These are phyloP conservation scores for Takifugu bimaculatus DNA, from an alignment of 2,113 vertebrate species.

Conservation along the genomic window DNA sequence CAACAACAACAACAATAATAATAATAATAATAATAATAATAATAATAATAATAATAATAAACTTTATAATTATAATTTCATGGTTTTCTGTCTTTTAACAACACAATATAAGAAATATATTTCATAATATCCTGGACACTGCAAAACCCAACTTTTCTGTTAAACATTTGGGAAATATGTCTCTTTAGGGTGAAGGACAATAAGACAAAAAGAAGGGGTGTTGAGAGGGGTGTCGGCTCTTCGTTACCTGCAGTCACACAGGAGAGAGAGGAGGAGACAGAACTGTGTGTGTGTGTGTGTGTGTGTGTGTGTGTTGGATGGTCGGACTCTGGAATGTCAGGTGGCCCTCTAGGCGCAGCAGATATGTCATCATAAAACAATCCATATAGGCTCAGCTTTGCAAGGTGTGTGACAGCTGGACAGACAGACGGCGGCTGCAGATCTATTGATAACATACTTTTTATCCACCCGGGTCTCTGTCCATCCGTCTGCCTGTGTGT, in stretches of 20 bases:
- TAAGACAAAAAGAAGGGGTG: slow-evolving; percentile 2
- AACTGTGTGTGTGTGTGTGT: slow-evolving; percentile 34
- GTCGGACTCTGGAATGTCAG: slow-evolving; percentile 77
- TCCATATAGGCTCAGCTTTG: slow-evolving; percentile 57
- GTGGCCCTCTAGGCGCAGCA: slow-evolving; percentile 75
- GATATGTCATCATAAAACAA: slow-evolving; percentile 80
- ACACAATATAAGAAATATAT: no score
- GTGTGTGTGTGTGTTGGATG: slow-evolving; percentile 34
- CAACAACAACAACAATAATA: no score
- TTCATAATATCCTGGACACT: no score
- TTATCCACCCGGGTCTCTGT: slow-evolving; percentile 24
- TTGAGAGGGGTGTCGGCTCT: slow-evolving; percentile 42
- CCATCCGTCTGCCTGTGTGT: slow-evolving; percentile 1
- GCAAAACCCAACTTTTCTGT: not conserved
- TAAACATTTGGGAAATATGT: not conserved
- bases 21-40: no score
- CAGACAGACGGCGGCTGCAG: slow-evolving; percentile 45
- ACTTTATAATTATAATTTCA: no score
- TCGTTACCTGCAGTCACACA: slow-evolving; percentile 47
- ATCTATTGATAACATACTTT: slow-evolving; percentile 66
- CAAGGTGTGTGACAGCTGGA: slow-evolving; percentile 61
- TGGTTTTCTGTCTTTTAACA: no score
- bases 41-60: no score
- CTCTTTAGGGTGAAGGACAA: slow-evolving; percentile 10
- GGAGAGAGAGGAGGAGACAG: slow-evolving; percentile 30